These are phyloP conservation scores for Sciurus vulgaris DNA, from an alignment of 2,797 vertebrate species.

Conservation along the genomic window DNA sequence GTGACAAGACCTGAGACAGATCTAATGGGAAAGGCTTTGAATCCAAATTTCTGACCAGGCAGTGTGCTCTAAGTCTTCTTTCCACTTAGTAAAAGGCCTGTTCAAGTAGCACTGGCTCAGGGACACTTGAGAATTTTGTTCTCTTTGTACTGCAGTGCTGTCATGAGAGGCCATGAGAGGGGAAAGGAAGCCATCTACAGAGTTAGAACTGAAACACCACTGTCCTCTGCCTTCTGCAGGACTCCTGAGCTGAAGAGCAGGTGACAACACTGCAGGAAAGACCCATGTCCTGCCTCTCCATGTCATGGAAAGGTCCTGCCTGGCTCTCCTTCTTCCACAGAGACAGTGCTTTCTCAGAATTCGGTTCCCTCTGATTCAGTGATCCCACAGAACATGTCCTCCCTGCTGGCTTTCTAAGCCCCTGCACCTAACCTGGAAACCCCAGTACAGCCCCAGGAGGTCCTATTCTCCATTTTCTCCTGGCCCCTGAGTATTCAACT, in stretches of 20 bases:
- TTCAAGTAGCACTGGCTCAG: background rate
- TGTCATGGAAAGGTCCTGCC: rapidly evolving
- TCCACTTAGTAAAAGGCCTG: background rate
- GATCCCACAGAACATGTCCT: background rate
- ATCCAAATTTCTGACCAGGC: background rate
- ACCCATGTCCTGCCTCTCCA: background rate
- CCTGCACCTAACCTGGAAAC: rapidly evolving
- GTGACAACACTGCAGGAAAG: background rate
- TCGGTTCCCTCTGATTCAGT: background rate
- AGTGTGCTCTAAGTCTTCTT: background rate
- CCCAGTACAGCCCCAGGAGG: rapidly evolving
- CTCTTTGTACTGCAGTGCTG: rapidly evolving
- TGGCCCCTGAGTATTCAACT: background rate
- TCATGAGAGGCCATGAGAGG: background rate
- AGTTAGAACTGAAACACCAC: background rate
- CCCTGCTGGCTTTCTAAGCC: too few species aligned
- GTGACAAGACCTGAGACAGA: background rate
- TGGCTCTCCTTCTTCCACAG: background rate
- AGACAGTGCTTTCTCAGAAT: too few species aligned
- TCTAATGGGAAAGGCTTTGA: background rate
- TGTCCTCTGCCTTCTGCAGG: conserved; percentile 52
- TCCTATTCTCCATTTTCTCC: too few species aligned
- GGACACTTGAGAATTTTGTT: rapidly evolving
- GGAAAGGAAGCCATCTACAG: background rate
- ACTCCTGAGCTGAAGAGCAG: conserved; percentile 46